A percentile compares a stretch with the other conserved stretches of the same genome.
Conservation (phyloP, 2,113 vertebrate species). For the Laticauda laticaudata region DNA sequence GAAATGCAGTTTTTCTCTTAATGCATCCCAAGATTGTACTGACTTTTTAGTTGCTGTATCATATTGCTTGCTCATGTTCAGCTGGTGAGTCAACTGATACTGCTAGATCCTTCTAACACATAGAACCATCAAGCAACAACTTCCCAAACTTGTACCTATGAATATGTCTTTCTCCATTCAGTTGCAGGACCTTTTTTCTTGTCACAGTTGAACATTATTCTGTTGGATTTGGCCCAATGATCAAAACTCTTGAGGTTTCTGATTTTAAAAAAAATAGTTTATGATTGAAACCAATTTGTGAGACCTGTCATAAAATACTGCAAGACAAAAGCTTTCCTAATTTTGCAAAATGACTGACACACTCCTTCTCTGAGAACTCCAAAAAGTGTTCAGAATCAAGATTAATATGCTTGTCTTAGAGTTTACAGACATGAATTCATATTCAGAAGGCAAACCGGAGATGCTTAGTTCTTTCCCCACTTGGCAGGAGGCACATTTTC, state of each 20-base stretch:
- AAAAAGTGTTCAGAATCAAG: not conserved
- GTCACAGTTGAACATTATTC: not conserved
- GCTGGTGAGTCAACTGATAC: not conserved
- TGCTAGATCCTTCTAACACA: not conserved
- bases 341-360: not conserved
- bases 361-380: not conserved
- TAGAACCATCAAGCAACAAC: not conserved
- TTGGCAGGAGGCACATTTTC: not conserved
- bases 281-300: not conserved
- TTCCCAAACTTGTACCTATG: not conserved
- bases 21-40: not conserved
- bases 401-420: not conserved
- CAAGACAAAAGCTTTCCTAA: not conserved
- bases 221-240: not conserved
- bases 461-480: not conserved
- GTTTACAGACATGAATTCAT: not conserved
- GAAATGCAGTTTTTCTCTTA: not conserved
- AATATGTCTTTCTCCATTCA: not conserved
- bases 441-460: not conserved
- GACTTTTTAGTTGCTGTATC: not conserved
- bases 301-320: not conserved
- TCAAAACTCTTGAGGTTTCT: not conserved
- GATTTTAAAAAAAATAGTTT: not conserved
- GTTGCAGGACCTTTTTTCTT: not conserved
- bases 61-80: not conserved